Conservation (phyloP, 2,888 invertebrate genomes). For the Eilema griseolum region DNA sequence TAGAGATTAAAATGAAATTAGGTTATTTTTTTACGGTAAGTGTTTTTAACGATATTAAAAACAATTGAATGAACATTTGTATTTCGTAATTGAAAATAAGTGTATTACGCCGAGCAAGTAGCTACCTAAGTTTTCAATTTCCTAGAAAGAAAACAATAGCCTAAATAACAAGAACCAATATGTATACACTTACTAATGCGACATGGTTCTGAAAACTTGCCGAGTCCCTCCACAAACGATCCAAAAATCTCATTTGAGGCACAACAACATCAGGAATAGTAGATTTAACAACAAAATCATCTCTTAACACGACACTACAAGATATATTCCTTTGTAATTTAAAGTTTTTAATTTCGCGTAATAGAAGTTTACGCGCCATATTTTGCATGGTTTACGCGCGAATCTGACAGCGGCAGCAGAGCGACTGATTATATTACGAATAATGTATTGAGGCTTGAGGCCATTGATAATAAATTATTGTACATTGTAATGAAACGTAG, state of each 20-base stretch:
- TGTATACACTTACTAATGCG: slow-evolving; percentile 71
- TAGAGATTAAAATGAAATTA: no score
- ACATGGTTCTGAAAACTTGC: slow-evolving; percentile 68
- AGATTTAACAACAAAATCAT: slow-evolving; percentile 73
- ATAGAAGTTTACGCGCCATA: slow-evolving; percentile 72
- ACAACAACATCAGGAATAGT: slow-evolving; percentile 68
- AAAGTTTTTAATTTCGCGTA: slow-evolving; percentile 71
- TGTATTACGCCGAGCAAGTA: not conserved
- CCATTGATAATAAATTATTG: not conserved
- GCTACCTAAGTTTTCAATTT: not conserved
- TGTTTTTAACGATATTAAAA: no score
- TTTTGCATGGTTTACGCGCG: slow-evolving; percentile 65
- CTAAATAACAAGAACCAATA: not conserved
- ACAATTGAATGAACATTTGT: not conserved
- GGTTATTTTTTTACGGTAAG: not conserved
- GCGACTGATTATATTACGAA: slow-evolving; percentile 57
- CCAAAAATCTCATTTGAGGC: slow-evolving; percentile 70
- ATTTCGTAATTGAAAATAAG: not conserved
- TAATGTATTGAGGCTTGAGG: not conserved
- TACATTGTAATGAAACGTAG: slow-evolving; percentile 16
- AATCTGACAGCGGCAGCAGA: slow-evolving; percentile 45
- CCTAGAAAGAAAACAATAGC: not conserved
- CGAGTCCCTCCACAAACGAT: slow-evolving; percentile 71
- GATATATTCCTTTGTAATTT: slow-evolving; percentile 72
- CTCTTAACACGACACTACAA: slow-evolving; percentile 59